A percentile compares a stretch with the other conserved stretches of the same genome.
Evolutionary conservation across 2,888 invertebrate genomes (phyloP).

Genomic region (Drosophila koepferae): DNA sequence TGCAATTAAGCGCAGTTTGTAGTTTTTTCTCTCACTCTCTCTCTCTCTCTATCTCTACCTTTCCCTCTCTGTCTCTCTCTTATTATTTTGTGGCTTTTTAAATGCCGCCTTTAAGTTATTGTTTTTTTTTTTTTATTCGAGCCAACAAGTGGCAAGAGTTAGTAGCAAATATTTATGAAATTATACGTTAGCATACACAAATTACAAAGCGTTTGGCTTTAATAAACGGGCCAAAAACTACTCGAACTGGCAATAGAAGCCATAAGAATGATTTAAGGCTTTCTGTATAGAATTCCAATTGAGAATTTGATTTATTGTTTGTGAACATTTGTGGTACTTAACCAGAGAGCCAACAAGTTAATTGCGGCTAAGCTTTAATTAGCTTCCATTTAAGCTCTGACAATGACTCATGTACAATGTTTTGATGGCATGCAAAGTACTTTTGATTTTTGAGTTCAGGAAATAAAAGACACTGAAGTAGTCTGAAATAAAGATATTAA

Average conservation of each 20-base stretch:
- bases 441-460: background rate
- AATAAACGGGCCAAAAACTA: background rate
- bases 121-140: slow-evolving; percentile 12
- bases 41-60: background rate
- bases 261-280: slow-evolving; percentile 28
- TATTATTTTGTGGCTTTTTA: slow-evolving; percentile 65
- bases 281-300: slow-evolving; percentile 11
- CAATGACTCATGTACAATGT: background rate
- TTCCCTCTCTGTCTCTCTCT: slow-evolving; percentile 6
- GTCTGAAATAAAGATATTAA: background rate
- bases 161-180: slow-evolving; percentile 70
- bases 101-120: slow-evolving; percentile 56
- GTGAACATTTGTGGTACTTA: slow-evolving; percentile 5
- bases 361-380: slow-evolving; percentile 38
- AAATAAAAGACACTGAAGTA: background rate
- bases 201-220: slow-evolving; percentile 43
- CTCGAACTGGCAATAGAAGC: slow-evolving; percentile 39
- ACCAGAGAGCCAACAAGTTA: background rate
- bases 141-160: slow-evolving; percentile 62
- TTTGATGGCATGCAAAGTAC: background rate
- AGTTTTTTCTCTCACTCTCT: background rate
- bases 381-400: slow-evolving; percentile 3
- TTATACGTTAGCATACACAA: slow-evolving; percentile 47
- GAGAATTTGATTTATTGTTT: slow-evolving; percentile 13
- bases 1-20: slow-evolving; percentile 73